Evolutionary conservation across 2,113 vertebrate genomes (phyloP), one percentile per base, ranked within the genome.

Genomic region (Hippopotamus amphibius): DNA sequence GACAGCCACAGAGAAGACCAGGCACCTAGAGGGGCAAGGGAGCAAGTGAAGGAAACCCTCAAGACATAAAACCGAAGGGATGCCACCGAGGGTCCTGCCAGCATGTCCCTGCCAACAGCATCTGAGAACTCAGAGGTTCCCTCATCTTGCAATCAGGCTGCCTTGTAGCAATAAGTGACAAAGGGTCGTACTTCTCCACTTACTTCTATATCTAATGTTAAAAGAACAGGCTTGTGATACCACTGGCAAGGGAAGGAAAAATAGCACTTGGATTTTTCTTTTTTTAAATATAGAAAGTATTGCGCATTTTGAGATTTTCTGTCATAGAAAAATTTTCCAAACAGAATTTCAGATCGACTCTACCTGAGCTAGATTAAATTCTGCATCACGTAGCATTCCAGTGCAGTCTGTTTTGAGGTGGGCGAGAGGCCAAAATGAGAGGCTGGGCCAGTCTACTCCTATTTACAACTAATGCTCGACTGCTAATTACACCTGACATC

Each of bases 101-200:
- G 68, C 5, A 22, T 0, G 15, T 17, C 26, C 55, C n/a, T 14
- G n/a, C 5, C 22, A 6, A 28, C 3, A 7, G 17, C 24, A 7
- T 37, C 59, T 21, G 46, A 33, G 77, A 55, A 81, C 41, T 26
- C 77, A 2, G n/a, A 66, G 30, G 41, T 3, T n/a, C 72, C 24
- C 13, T 68, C 4, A 1, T 55, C 37, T 17, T 59, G 17, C 30
- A 43, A 6, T 57, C 30, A 30, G 43, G 50, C 43, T 90, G 66
- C 41, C 41, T 63, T n/a, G 24, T 59, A 79, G 76, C 46, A 11
- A 2, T 10, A 41, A 46, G 43, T 26, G 41, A 53, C 15, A 83
- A 74, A 57, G 2, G 10, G 14, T 26, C 37, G 69, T 21, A 43
- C 24, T 74, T 79, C 46, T 59, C 63, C 3, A 53, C n/a, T 69